Percentiles rank a stretch among this genome's conserved stretches.
These are phyloP conservation scores for Julus scandinavius DNA, from an alignment of 2,888 invertebrate genomes.

Conservation along the genomic window DNA sequence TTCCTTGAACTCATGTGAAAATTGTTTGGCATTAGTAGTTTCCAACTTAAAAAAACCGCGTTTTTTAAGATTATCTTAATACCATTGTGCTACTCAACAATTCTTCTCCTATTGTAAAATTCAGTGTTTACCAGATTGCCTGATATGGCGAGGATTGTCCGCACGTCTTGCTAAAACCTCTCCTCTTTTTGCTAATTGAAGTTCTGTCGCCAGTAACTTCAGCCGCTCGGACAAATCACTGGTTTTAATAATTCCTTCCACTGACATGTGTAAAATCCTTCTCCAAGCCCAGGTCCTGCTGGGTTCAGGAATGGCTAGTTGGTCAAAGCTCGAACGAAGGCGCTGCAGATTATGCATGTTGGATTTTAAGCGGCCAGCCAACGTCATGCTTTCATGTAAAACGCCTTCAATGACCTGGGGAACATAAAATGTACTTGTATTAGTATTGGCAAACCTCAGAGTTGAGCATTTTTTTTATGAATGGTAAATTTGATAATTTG, in stretches of 20 bases:
- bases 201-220: slow-evolving; percentile 49
- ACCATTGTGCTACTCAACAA: background rate
- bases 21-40: background rate
- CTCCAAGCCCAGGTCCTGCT: slow-evolving; percentile 56
- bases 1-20: background rate
- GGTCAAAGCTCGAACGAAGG: slow-evolving; percentile 48
- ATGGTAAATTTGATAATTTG: too few species aligned
- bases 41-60: background rate
- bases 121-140: background rate
- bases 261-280: slow-evolving; percentile 55
- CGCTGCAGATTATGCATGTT: slow-evolving; percentile 55
- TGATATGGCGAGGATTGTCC: background rate
- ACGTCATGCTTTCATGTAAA: slow-evolving; percentile 47
- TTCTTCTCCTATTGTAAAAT: background rate
- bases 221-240: slow-evolving; percentile 50
- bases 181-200: slow-evolving; percentile 51
- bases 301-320: slow-evolving; percentile 53
- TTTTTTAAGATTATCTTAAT: background rate
- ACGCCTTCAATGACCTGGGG: slow-evolving; percentile 40
- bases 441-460: background rate
- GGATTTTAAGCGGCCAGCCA: slow-evolving; percentile 36
- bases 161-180: slow-evolving; percentile 45
- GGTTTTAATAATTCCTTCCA: slow-evolving; percentile 54
- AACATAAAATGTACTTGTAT: background rate
- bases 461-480: too few species aligned